These are phyloP conservation scores for Zaprionus kolodkinae DNA, from an alignment of 1,140 invertebrate species.

Conservation along the genomic window DNA sequence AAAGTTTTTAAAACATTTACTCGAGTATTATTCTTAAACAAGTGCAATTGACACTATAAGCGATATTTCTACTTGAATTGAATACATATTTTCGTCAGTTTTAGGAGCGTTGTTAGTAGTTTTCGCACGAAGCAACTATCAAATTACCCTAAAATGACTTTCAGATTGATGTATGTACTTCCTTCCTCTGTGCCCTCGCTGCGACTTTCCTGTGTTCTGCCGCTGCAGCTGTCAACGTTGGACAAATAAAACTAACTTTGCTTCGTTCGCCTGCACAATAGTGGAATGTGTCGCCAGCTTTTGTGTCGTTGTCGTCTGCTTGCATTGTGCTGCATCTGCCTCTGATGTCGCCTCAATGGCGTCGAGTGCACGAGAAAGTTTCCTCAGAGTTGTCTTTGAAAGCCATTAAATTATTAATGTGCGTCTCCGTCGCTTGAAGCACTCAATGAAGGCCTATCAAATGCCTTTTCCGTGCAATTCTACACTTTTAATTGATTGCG, in stretches of 20 bases:
- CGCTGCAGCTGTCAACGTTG: slow-evolving; percentile 30
- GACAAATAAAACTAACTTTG: slow-evolving; percentile 59
- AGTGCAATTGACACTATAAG: not conserved
- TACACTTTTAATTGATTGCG: slow-evolving; percentile 7
- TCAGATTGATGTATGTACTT: slow-evolving; percentile 44
- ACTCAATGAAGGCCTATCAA: slow-evolving; percentile 34
- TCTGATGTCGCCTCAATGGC: slow-evolving; percentile 10
- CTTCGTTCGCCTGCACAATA: slow-evolving; percentile 15
- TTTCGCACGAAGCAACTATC: slow-evolving; percentile 44
- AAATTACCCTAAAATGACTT: slow-evolving; percentile 56
- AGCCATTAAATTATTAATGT: slow-evolving; percentile 61
- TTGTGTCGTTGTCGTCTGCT: slow-evolving; percentile 12
- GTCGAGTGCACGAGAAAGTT: slow-evolving; percentile 22
- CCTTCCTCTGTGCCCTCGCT: slow-evolving; percentile 5
- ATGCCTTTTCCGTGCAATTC: slow-evolving; percentile 27
- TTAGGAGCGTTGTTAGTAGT: not conserved
- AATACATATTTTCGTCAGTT: slow-evolving; percentile 1
- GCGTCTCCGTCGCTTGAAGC: slow-evolving; percentile 16
- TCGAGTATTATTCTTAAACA: not conserved
- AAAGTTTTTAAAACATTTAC: no score
- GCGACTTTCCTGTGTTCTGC: slow-evolving; percentile 4
- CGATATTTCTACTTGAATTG: not conserved
- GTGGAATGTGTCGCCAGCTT: slow-evolving; percentile 17
- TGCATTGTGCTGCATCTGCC: slow-evolving; percentile 27
- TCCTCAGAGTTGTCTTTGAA: slow-evolving; percentile 23